Percentiles rank a stretch among this genome's conserved stretches.
phyloP scores from a whole-genome alignment of 2,113 vertebrate genomes.

The Symphodus melops region DNA sequence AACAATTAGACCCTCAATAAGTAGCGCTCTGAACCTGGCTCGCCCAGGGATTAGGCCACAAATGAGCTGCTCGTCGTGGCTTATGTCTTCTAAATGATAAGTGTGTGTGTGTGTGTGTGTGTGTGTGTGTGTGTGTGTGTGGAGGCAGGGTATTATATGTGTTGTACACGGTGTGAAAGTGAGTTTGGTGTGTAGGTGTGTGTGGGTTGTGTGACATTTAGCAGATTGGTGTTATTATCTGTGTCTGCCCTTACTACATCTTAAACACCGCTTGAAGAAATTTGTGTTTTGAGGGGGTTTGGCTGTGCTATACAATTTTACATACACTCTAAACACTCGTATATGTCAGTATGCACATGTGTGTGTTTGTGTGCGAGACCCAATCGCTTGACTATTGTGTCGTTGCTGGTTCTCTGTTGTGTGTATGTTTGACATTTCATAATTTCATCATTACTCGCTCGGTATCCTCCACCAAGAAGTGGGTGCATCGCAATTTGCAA shows the following conservation, averaged over 20 bases:
- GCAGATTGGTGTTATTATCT: constrained; percentile 67
- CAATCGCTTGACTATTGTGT: constrained; percentile 39
- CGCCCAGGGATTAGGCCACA: constrained; percentile 72
- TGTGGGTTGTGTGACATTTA: constrained; percentile 72
- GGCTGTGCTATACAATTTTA: constrained; percentile 9
- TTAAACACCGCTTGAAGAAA: constrained; percentile 57
- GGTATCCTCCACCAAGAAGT: constrained; percentile 54
- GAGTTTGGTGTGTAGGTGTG: constrained; percentile 55
- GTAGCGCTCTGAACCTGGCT: constrained; percentile 70
- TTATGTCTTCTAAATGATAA: constrained; percentile 70
- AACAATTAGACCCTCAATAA: constrained; percentile 79
- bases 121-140: constrained; percentile 21
- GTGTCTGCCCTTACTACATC: constrained; percentile 59
- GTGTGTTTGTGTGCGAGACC: constrained; percentile 8
- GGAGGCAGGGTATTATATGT: constrained; percentile 34
- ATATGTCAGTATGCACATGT: not conserved
- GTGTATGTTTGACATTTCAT: constrained; percentile 76
- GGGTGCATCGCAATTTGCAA: constrained; percentile 69
- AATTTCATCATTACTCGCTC: constrained; percentile 78
- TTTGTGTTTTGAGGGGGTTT: constrained; percentile 3
- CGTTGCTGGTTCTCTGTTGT: constrained; percentile 47
- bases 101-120: constrained; percentile 22
- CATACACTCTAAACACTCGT: not conserved
- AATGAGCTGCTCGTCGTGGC: constrained; percentile 71
- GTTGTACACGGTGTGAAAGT: constrained; percentile 44